These are phyloP conservation scores for Hylaeus anthracinus DNA, from an alignment of 1,140 invertebrate genomes.

Conservation along the genomic window DNA sequence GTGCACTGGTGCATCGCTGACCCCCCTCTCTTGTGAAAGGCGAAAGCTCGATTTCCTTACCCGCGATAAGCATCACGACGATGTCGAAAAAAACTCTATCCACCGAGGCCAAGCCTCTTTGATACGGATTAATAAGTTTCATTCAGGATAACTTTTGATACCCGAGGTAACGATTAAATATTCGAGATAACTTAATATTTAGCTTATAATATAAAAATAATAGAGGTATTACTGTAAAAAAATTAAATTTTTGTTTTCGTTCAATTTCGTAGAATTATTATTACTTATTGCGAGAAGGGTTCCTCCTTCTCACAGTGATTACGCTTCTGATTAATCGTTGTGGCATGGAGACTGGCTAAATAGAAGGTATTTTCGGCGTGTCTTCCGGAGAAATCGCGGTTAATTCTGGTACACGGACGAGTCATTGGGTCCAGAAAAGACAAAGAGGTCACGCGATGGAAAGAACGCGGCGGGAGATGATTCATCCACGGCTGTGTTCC, in stretches of 20 bases:
- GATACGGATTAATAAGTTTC: background rate
- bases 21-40: background rate
- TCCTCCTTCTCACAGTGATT: background rate
- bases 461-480: conserved; percentile 51
- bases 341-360: background rate
- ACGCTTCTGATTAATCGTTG: conserved; percentile 12
- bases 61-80: conserved; percentile 9
- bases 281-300: too few relatives aligned
- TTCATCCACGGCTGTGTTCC: conserved; percentile 50
- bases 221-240: too few relatives aligned
- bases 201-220: too few relatives aligned
- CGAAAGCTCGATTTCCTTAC: conserved; percentile 27
- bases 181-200: too few relatives aligned
- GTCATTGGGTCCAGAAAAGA: conserved; percentile 50
- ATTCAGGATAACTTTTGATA: too few relatives aligned
- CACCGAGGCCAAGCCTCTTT: background rate
- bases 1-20: background rate
- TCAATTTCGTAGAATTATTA: too few relatives aligned
- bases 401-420: conserved; percentile 40
- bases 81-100: background rate
- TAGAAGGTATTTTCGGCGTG: conserved; percentile 25
- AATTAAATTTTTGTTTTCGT: too few relatives aligned
- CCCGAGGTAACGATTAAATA: too few relatives aligned
- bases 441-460: conserved; percentile 50
- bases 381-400: conserved; percentile 64